Evolutionary conservation across 2,797 vertebrate genomes (phyloP), one percentile per base, ranked within the genome.

Genomic region (Bradypus variegatus): DNA sequence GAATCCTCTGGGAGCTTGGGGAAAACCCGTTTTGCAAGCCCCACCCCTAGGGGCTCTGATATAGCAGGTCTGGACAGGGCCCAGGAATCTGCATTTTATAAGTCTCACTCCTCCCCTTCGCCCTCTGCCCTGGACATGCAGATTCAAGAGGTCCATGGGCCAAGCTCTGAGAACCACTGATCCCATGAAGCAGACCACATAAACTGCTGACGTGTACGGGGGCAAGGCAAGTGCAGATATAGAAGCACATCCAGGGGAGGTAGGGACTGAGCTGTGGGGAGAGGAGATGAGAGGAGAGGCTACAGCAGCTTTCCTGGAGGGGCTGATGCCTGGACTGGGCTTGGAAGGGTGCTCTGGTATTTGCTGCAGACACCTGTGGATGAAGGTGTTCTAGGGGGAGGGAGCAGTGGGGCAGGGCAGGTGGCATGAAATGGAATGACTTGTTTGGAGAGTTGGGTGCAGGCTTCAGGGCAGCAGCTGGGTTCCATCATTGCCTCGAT

Each of bases 121-220:
- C 69, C 18, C n/a, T 14, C 25, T 23, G 18, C 33, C 8, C 25
- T 4, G 1, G n/a, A 62, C 38, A 48, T 41, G 29, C 41, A 33
- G 55, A 48, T 0, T 1, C 77, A 50, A 16, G 60, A 55, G 27
- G 19, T 18, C 60, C 9, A 5, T 27, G 84, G 80, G 76, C 55
- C 70, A 16, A 41, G 8, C n/a, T 33, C n/a, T 29, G 33, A 60
- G 86, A 84, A 60, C n/a, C 21, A 12, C 29, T 7, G 41, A 62
- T 3, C 67, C 36, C 36, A 4, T 3, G 16, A 53, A 38, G 8
- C 69, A 14, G 36, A 14, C 8, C 48, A 21, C n/a, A 33, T 2
- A 3, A 81, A 1, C 27, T n/a, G 11, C 2, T 11, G 12, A 38
- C 25, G 53, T 3, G 7, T 64, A 8, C 4, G 0, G 0, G 2